Conservation (phyloP, 2,113 vertebrate genomes). For the Indri indri region DNA sequence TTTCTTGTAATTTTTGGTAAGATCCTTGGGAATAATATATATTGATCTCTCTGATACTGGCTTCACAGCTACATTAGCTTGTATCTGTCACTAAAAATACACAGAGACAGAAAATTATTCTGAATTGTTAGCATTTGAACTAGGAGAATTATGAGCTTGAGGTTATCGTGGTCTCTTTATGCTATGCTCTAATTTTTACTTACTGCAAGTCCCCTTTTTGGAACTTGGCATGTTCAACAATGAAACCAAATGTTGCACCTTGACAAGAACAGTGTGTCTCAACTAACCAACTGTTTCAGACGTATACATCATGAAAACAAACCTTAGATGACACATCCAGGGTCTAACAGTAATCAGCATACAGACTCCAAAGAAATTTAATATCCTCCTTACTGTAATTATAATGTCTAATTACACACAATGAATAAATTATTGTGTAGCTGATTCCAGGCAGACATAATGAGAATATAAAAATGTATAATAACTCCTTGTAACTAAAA, state of each 20-base stretch:
- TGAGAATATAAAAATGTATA: neutral
- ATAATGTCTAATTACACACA: neutral
- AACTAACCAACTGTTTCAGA: too few species aligned
- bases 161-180: rapidly evolving
- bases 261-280: neutral
- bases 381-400: neutral
- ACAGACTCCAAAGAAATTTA: neutral
- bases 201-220: neutral
- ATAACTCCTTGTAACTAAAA: neutral
- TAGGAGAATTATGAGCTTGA: neutral
- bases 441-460: neutral
- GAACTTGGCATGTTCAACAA: neutral
- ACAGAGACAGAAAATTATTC: neutral
- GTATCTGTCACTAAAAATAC: neutral
- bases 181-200: neutral
- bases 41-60: neutral
- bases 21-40: neutral
- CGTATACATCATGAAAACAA: neutral
- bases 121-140: neutral
- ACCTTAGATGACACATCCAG: neutral
- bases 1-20: neutral
- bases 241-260: neutral
- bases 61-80: neutral
- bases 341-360: neutral
- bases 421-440: neutral